phyloP scores from a whole-genome alignment of 2,888 invertebrate species.

The Julus scandinavius region DNA sequence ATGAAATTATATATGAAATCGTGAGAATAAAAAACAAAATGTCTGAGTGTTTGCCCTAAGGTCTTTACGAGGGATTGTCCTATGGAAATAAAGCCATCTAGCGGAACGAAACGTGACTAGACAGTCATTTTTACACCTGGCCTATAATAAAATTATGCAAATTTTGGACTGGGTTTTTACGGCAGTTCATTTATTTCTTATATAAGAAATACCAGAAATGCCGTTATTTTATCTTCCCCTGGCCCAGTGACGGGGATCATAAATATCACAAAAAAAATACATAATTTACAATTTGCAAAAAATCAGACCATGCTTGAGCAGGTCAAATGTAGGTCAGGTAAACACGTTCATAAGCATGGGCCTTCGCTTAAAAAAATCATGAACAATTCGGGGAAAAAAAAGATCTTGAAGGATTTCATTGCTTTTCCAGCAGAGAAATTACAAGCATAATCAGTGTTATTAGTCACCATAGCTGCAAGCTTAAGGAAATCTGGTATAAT shows the following conservation, averaged over 20 bases:
- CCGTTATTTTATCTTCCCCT: background rate
- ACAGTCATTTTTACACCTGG: background rate
- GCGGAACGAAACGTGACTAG: conserved; percentile 39
- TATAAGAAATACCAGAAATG: background rate
- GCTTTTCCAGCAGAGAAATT: background rate
- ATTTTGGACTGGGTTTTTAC: background rate
- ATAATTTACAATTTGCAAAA: background rate
- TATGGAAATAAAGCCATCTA: conserved; percentile 21
- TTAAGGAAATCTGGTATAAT: background rate
- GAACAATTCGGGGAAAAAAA: background rate
- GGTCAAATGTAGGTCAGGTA: conserved; percentile 38
- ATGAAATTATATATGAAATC: background rate
- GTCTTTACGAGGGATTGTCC: background rate
- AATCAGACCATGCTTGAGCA: background rate
- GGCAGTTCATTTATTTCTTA: conserved; percentile 17
- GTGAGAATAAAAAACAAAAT: background rate
- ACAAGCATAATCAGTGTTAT: background rate
- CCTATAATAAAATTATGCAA: background rate
- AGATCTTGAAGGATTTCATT: background rate
- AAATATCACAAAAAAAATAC: background rate
- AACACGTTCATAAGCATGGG: background rate
- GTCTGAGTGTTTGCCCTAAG: conserved; percentile 22
- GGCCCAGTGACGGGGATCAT: background rate
- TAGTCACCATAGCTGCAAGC: background rate
- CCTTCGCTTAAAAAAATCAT: background rate